Base-by-base conservation (phyloP, 2,797 vertebrate species). In the Phaenicophaeus curvirostris region DNA sequence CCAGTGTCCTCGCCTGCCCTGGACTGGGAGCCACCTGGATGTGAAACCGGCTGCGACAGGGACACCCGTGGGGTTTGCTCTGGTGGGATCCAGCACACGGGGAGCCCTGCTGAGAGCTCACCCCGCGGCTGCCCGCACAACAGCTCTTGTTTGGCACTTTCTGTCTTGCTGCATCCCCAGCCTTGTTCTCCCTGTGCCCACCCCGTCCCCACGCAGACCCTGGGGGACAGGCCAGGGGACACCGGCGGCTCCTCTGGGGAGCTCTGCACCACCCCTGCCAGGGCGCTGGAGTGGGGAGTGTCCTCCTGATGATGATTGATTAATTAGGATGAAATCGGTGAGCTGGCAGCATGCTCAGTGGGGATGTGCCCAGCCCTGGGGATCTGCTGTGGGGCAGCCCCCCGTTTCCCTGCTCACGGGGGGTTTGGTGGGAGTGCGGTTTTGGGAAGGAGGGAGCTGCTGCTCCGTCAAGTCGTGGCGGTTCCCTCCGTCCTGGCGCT, bases 291-390 rank as follows among this genome's bases (percentile, higher is more conserved):
- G 54, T 54, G 18, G 19, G 31, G 41, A 84, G 23, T 69, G 5
- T 67, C 42, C 4, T 71, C 39, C n/a, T 2, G 3, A 55, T 50
- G 28, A 3, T 2, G 31, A 16, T 61, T 15, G 12, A 39, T 51
- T 57, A 18, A 61, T 50, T 2, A 2, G 16, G 35, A 35, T 59
- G 21, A 11, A 8, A 30, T 42, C 8, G 8, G 1, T 2, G 41
- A 11, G 10, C 2, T 25, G 57, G n/a, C 57, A 35, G 25, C 1
- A 2, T 12, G 50, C 55, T 59, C 1, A 0, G 18, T 6, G 33
- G 17, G 46, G 46, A 25, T 11, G 5, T 2, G 4, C 16, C 15
- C 1, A 0, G 28, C 10, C 8, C 13, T 5, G 2, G 57, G 9
- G 37, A 44, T 42, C 28, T 90, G 68, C 55, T 44, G 17, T 0